Evolutionary conservation across 2,113 vertebrate genomes (phyloP).

Genomic region (Pelecanus crispus): DNA sequence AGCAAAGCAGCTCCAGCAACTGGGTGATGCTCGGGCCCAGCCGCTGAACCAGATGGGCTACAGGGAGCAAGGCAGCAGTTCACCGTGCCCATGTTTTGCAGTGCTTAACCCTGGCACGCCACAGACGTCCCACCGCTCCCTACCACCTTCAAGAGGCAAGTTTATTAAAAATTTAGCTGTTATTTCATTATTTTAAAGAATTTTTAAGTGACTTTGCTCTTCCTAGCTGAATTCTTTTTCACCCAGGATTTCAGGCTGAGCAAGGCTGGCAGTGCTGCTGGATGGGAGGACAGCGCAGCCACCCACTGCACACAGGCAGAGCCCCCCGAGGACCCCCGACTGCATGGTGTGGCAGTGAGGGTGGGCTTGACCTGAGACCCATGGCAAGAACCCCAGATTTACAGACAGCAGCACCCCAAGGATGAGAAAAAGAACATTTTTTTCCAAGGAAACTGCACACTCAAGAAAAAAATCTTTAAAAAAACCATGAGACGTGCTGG

Average conservation of each 20-base stretch:
- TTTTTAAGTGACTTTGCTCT: not conserved
- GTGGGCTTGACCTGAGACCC: not conserved
- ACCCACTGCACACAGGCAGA: not conserved
- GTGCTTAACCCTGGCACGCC: not conserved
- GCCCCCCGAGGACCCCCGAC: not conserved
- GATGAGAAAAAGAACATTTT: not conserved
- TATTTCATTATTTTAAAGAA: not conserved
- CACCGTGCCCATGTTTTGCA: rapidly evolving
- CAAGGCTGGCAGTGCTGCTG: not conserved
- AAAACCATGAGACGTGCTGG: rapidly evolving
- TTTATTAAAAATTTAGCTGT: not conserved
- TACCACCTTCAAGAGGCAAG: not conserved
- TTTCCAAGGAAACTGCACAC: rapidly evolving
- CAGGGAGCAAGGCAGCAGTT: not conserved
- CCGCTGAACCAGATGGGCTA: not conserved
- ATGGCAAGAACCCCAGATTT: not conserved
- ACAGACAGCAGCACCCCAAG: not conserved
- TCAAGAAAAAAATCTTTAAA: not conserved
- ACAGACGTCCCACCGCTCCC: not conserved
- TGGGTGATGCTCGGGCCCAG: not conserved
- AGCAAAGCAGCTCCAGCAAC: not conserved
- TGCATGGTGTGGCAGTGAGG: rapidly evolving
- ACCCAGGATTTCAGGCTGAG: not conserved
- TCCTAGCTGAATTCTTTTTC: not conserved
- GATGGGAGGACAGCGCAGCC: not conserved